Evolutionary conservation across 2,113 vertebrate genomes (phyloP), one percentile per base, ranked within the genome.

Genomic region (Lagopus leucura): DNA sequence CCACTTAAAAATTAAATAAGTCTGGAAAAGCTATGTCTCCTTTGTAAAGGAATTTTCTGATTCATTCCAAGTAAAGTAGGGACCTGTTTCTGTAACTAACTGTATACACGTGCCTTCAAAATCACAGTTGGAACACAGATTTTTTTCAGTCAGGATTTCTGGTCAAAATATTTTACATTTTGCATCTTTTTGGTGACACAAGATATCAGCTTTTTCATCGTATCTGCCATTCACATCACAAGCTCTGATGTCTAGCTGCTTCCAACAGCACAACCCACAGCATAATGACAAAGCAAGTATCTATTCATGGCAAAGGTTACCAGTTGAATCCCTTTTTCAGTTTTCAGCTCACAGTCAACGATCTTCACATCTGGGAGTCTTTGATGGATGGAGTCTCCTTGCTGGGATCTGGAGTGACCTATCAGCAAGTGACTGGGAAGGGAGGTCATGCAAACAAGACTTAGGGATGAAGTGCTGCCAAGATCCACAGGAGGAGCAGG

Each of bases 261-360:
- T 86, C 79, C 61, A 88, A 55, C n/a, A 3, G 50, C 8, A 42
- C 13, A 30, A 11, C 15, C 45, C 24, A 15, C 4, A 50, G 42
- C 16, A 30, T 47, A 21, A 16, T 2, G 20, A 22, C 36, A 47
- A 84, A 34, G 17, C 0, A 0, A 74, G 3, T 52, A 70, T 13
- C 48, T 57, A 11, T 54, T 65, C 34, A 36, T 64, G 47, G 75
- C 47, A 73, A 40, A 86, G 11, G 42, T 64, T 92, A 8, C 34
- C 2, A 8, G 0, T 3, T 30, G 28, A 64, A 57, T 13, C 36
- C 0, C 0, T 72, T 89, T 13, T n/a, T 81, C 43, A 43, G 28
- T 48, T 2, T 25, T 83, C 1, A 2, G 18, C 38, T 78, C 28
- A 48, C 74, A 38, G 0, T 1, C 5, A 14, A 63, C n/a, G 40